A percentile compares a stretch with the other conserved stretches of the same genome.
Conservation (phyloP, 2,113 vertebrate genomes). For the Eudyptes chrysolophus region DNA sequence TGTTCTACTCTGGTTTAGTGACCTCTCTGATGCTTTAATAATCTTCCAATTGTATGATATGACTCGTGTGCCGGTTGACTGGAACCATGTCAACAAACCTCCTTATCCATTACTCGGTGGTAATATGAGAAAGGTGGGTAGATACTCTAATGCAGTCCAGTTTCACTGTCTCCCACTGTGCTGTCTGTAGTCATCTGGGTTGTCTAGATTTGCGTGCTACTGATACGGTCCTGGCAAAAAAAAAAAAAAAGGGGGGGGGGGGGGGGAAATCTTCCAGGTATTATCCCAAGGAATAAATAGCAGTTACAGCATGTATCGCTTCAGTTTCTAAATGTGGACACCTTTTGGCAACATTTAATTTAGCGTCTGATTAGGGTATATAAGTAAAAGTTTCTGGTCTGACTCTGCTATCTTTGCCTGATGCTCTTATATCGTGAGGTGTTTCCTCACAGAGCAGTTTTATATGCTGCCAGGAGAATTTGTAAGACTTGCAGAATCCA, state of each 20-base stretch:
- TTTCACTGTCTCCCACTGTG: background rate
- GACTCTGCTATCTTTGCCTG: background rate
- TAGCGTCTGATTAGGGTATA: background rate
- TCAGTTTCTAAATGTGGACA: background rate
- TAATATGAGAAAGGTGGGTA: slow-evolving; percentile 93
- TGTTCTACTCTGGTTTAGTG: slow-evolving; percentile 71
- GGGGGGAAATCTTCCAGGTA: background rate
- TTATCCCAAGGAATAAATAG: background rate
- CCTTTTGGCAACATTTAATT: background rate
- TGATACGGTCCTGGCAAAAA: background rate
- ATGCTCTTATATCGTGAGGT: background rate
- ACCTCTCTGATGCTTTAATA: slow-evolving; percentile 81
- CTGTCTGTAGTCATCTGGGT: background rate
- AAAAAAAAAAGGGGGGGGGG: no score
- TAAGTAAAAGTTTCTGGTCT: background rate
- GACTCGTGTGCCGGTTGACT: slow-evolving; percentile 85
- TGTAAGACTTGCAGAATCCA: background rate
- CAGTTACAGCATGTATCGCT: background rate
- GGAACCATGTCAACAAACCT: slow-evolving; percentile 88
- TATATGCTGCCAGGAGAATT: background rate
- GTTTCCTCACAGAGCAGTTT: background rate
- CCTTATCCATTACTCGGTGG: slow-evolving; percentile 86
- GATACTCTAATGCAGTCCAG: background rate
- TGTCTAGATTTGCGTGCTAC: background rate
- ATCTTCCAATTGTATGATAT: slow-evolving; percentile 91